phyloP scores from a whole-genome alignment of 2,888 invertebrate species.

The Serrognathus titanus region DNA sequence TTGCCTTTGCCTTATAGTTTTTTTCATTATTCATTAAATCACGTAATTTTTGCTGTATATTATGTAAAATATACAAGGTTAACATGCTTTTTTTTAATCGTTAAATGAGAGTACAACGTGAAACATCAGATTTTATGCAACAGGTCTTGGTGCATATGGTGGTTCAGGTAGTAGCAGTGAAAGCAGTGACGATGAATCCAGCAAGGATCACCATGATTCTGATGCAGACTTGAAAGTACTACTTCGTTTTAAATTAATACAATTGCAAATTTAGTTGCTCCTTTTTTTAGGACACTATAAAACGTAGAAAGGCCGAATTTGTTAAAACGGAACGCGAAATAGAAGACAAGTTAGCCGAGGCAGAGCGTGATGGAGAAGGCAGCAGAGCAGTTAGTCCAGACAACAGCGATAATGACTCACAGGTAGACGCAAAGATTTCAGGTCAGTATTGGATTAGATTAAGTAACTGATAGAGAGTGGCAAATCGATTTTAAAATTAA shows the following conservation, averaged over 20 bases:
- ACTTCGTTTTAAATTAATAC: slow-evolving; percentile 2
- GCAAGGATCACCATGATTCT: slow-evolving; percentile 49
- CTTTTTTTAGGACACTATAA: slow-evolving; percentile 43
- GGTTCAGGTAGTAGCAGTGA: slow-evolving; percentile 61
- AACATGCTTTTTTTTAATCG: no score
- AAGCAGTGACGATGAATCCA: slow-evolving; percentile 48
- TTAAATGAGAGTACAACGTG: no score
- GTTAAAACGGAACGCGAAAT: slow-evolving; percentile 74
- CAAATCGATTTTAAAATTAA: neutral
- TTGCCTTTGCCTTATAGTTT: no score
- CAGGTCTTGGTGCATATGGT: slow-evolving; percentile 82
- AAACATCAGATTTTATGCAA: slow-evolving; percentile 8
- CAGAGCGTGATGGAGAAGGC: slow-evolving; percentile 54
- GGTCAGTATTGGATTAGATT: slow-evolving; percentile 38
- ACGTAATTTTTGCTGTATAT: no score
- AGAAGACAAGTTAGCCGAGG: slow-evolving; percentile 64
- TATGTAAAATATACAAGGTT: no score
- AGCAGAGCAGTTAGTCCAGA: slow-evolving; percentile 45
- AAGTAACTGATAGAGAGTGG: slow-evolving; percentile 3
- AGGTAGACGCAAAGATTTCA: slow-evolving; percentile 44
- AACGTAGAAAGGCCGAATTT: slow-evolving; percentile 65
- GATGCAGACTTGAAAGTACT: slow-evolving; percentile 73
- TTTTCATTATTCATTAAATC: no score
- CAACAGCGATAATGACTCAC: slow-evolving; percentile 48
- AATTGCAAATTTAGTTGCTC: neutral